Evolutionary conservation across 2,113 vertebrate genomes (phyloP), one percentile per base, ranked within the genome.

Genomic region (Carlito syrichta): DNA sequence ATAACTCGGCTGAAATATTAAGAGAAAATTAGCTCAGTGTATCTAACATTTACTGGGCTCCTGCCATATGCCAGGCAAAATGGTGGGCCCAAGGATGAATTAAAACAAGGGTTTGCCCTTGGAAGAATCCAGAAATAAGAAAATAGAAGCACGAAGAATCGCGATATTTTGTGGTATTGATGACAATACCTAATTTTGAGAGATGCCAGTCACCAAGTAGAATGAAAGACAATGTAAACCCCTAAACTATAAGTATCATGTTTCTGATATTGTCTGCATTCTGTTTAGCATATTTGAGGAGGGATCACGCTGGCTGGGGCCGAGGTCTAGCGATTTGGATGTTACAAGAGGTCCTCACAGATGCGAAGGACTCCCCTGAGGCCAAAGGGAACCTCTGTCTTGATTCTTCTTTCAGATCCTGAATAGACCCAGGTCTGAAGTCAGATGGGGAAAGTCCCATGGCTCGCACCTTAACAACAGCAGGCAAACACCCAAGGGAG

Each of bases 1-100:
- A 52, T 27, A 90, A 94, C 86, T 96, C 82, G 84, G 90, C n/a
- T 83, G 10, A 91, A 81, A 11, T 56, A 93, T 22, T 66, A 90
- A 63, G 45, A 98, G 56, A 77, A 73, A 84, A 96, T 60, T 45
- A 66, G 38, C 32, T 89, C 50, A 76, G 10, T 87, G 81, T 52
- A 58, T 63, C 52, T 25, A 54, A 63, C 40, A 77, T 35, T 27
- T 71, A 66, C 12, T 52, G 35, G 54, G 20, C 19, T 7, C 38
- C 48, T 78, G 63, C 35, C 48, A 68, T 25, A 35, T 23, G 17
- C 23, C 35, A 52, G 40, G 30, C 6, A 79, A 54, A 88, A 85
- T 23, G 40, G 25, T 50, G 17, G 52, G 38, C 5, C 3, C 87
- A 92, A n/a, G 22, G 38, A 66, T 11, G 23, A 85, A 81, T n/a